These are phyloP conservation scores for Laticauda laticaudata DNA, from an alignment of 2,113 vertebrate genomes.

Conservation along the genomic window DNA sequence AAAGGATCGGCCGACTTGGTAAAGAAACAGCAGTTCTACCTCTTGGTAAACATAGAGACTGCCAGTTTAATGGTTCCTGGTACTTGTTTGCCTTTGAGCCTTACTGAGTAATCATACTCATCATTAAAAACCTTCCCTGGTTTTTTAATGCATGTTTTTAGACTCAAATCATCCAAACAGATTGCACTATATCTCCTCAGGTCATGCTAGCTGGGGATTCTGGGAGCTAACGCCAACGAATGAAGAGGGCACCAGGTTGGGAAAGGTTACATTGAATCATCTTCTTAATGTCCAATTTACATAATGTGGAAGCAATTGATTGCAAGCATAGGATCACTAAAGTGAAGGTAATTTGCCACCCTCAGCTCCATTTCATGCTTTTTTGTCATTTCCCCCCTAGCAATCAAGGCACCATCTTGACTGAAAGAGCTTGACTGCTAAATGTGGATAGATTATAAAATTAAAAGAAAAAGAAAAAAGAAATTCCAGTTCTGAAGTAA, in stretches of 20 bases:
- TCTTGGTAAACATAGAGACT: background rate
- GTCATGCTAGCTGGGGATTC: background rate
- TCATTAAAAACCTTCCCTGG: background rate
- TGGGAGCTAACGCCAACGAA: background rate
- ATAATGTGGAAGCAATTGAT: conserved; percentile 17
- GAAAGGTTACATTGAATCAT: background rate
- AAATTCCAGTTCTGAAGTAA: background rate
- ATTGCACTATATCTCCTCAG: background rate
- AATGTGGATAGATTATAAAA: background rate
- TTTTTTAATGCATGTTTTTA: background rate
- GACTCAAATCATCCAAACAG: background rate
- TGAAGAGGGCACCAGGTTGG: background rate
- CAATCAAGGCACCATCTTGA: background rate
- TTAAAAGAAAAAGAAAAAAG: too few species aligned
- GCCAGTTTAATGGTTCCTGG: background rate
- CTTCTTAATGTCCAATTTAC: background rate
- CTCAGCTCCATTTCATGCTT: background rate
- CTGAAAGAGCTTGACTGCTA: background rate
- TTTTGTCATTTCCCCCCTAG: background rate
- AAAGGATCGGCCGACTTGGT: background rate
- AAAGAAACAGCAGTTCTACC: background rate
- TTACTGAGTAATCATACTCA: background rate
- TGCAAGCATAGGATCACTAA: background rate
- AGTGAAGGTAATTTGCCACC: background rate
- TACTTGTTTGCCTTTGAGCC: background rate